Evolutionary conservation across 2,113 vertebrate species (phyloP), one percentile per base, ranked within the genome.

Genomic region (Labeo catla): DNA sequence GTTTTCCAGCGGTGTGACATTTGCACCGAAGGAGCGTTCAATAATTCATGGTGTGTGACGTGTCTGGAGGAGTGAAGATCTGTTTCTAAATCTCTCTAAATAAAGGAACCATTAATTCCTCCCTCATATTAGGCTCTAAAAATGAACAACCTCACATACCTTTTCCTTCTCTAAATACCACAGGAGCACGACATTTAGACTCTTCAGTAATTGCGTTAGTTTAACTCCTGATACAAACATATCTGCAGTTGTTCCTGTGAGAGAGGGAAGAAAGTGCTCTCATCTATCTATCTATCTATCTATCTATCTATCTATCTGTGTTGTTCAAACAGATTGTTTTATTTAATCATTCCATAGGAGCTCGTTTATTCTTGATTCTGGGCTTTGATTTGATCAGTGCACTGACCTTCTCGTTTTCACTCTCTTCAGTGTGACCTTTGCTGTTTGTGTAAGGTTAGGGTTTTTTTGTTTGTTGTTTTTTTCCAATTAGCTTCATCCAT

Each of bases 1-100:
- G 92, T 93, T 95, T 94, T 87, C 88, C 91, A 92, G 89, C 87
- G 83, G 93, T 93, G 92, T 94, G 94, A 95, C 94, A 95, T 95
- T 95, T 95, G 93, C 92, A 93, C 93, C 81, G 49, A 91, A 90
- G 91, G 89, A 92, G 93, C 93, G 92, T 93, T 95, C 93, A 95
- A 95, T 94, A 94, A 95, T 95, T 94, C 93, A 94, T 94, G 50
- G 21, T 45, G 68, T 54, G 76, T 86, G 76, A 88, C 90, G 92
- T 91, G 45, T 8, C 65, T 63, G 49, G 43, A 70, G 9, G 47
- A 83, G 78, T 84, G 87, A 86, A 91, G 91, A 87, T 86, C 90
- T 88, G 88, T 90, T 88, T 90, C 90, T 87, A 89, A 91, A 93
- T 89, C 92, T 91, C 93, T 90, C 87, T 93, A 92, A 94, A 94